Conservation (phyloP, 2,113 vertebrate species). For the Arizona elegans region DNA sequence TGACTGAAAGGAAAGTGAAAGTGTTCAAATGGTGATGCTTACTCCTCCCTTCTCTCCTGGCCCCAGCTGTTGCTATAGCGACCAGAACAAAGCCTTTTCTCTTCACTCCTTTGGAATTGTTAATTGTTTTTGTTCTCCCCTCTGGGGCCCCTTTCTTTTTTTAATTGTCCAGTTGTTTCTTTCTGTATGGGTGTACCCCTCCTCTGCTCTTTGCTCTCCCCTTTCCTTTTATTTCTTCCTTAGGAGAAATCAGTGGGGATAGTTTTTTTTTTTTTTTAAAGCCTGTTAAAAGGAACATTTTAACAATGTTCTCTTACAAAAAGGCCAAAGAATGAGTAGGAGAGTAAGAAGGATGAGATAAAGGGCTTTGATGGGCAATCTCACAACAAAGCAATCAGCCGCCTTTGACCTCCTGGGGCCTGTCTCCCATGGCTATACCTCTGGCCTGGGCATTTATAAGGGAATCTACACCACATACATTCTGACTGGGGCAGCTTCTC, state of each 20-base stretch:
- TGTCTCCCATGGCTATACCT: background rate
- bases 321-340: conserved; percentile 13
- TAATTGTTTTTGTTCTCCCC: conserved; percentile 82
- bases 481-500: background rate
- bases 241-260: conserved; percentile 73
- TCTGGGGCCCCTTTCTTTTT: conserved; percentile 81
- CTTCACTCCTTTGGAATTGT: conserved; percentile 89
- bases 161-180: conserved; percentile 74
- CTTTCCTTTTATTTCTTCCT: conserved; percentile 71
- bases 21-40: conserved; percentile 47
- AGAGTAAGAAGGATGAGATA: conserved; percentile 1
- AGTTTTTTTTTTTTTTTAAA: background rate
- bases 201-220: conserved; percentile 57
- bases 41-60: conserved; percentile 58
- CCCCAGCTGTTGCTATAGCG: conserved; percentile 82
- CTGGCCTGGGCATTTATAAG: background rate
- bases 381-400: conserved; percentile 1
- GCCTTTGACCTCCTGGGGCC: background rate
- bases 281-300: background rate
- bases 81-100: conserved; percentile 88
- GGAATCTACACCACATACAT: conserved; percentile 6
- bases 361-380: conserved; percentile 9
- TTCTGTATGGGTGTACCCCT: conserved; percentile 58
- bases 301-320: conserved; percentile 34
- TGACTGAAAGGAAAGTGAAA: conserved; percentile 71